Evolutionary conservation across 2,113 vertebrate genomes (phyloP).

Genomic region (Eptesicus fuscus): DNA sequence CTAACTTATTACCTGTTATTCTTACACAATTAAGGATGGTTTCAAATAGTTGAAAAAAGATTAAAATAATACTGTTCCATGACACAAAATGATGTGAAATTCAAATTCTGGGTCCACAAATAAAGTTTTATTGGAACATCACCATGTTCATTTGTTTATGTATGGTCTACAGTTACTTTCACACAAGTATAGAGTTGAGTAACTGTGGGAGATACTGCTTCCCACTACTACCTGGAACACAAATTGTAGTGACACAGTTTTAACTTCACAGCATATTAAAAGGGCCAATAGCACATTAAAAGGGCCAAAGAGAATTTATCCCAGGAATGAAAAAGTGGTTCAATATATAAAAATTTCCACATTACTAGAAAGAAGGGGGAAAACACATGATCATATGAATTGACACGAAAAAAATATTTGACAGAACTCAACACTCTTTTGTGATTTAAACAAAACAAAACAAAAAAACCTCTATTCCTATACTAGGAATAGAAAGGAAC

Average conservation of each 20-base stretch:
- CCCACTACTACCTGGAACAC: background rate
- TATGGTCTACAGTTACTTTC: background rate
- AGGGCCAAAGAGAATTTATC: background rate
- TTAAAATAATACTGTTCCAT: background rate
- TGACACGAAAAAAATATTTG: background rate
- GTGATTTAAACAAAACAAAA: background rate
- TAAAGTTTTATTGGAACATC: constrained; percentile 28
- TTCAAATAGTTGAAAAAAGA: background rate
- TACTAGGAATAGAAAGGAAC: background rate
- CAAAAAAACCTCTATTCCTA: background rate
- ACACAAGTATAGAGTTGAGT: background rate
- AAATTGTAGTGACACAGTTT: background rate
- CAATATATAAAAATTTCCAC: background rate
- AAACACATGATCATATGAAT: background rate
- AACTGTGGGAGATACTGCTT: background rate
- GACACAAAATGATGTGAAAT: constrained; percentile 5
- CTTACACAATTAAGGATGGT: background rate
- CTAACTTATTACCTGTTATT: background rate
- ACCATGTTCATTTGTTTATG: background rate
- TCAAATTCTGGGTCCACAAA: constrained; percentile 20
- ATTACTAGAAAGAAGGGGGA: background rate
- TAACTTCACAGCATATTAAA: background rate
- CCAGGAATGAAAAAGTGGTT: background rate
- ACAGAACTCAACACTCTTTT: background rate
- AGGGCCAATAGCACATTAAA: background rate